Percentiles rank a stretch among this genome's conserved stretches.
Evolutionary conservation across 2,888 invertebrate species (phyloP).

Genomic region (Dicyrtoma fusca): DNA sequence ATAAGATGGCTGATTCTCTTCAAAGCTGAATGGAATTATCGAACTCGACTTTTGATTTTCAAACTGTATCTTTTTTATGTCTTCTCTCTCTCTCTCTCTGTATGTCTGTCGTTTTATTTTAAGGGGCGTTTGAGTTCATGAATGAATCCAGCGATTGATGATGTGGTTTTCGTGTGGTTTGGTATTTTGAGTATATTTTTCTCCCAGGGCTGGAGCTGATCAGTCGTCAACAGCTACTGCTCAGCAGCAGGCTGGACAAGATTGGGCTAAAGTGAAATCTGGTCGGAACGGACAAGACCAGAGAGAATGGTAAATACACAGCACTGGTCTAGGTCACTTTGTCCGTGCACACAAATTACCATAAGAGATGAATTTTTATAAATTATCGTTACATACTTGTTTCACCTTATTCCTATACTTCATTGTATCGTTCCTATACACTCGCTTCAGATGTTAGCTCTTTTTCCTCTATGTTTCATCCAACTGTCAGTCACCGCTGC

Average conservation of each 20-base stretch:
- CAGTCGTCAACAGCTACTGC: conserved; percentile 36
- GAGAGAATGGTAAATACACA: conserved; percentile 49
- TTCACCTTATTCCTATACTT: conserved; percentile 15
- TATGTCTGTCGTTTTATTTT: conserved; percentile 13
- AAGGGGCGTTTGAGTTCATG: conserved; percentile 14
- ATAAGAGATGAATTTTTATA: conserved; percentile 13
- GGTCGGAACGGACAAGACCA: conserved; percentile 49
- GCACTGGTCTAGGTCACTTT: conserved; percentile 35
- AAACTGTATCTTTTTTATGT: conserved; percentile 11
- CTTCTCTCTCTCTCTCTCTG: conserved; percentile 5
- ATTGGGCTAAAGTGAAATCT: conserved; percentile 45
- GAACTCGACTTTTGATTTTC: background rate
- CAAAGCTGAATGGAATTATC: too few species aligned
- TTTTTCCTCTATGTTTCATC: conserved; percentile 13
- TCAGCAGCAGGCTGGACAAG: conserved; percentile 43
- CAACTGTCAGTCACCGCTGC: background rate
- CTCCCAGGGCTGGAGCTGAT: conserved; percentile 35
- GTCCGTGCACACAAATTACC: conserved; percentile 23
- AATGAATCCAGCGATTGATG: conserved; percentile 28
- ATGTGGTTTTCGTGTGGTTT: conserved; percentile 34
- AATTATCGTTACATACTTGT: conserved; percentile 16
- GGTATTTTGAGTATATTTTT: conserved; percentile 37
- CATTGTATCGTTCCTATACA: conserved; percentile 13
- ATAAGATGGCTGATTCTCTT: conserved; percentile 14
- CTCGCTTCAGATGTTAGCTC: conserved; percentile 14